A percentile compares a stretch with the other conserved stretches of the same genome.
Conservation (phyloP, 2,888 invertebrate genomes). For the Mythimna vitellina region DNA sequence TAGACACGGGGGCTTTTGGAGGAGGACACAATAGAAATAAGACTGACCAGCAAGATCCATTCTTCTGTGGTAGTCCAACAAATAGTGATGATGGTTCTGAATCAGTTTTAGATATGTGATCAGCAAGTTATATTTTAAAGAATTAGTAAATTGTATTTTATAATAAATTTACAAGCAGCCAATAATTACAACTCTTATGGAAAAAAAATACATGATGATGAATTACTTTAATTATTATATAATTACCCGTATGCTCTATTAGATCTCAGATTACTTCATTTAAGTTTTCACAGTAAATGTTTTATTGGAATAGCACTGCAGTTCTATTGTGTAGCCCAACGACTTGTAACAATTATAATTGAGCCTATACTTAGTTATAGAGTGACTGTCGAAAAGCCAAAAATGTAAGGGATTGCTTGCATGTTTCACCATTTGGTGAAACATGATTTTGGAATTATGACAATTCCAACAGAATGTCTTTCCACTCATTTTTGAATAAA, state of each 20-base stretch:
- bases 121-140: background rate
- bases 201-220: background rate
- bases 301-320: background rate
- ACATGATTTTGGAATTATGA: background rate
- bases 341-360: background rate
- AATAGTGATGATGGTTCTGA: background rate
- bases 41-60: constrained; percentile 10
- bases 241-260: no score
- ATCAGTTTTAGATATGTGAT: constrained; percentile 8
- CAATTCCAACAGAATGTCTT: background rate
- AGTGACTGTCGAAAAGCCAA: background rate
- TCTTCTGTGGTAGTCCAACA: constrained; percentile 9
- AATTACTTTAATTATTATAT: background rate
- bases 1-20: background rate
- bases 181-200: no score
- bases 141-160: no score
- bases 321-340: background rate
- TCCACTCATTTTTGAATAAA: background rate
- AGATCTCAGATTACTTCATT: background rate
- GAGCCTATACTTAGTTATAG: background rate
- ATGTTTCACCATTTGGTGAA: background rate
- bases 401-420: background rate
- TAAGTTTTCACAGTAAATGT: background rate
- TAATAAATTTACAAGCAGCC: background rate
- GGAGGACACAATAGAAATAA: background rate